Percentiles rank a stretch among this genome's conserved stretches.
These are phyloP conservation scores for Xanthorhoe spadicearia DNA, from an alignment of 2,888 invertebrate genomes.

Conservation along the genomic window DNA sequence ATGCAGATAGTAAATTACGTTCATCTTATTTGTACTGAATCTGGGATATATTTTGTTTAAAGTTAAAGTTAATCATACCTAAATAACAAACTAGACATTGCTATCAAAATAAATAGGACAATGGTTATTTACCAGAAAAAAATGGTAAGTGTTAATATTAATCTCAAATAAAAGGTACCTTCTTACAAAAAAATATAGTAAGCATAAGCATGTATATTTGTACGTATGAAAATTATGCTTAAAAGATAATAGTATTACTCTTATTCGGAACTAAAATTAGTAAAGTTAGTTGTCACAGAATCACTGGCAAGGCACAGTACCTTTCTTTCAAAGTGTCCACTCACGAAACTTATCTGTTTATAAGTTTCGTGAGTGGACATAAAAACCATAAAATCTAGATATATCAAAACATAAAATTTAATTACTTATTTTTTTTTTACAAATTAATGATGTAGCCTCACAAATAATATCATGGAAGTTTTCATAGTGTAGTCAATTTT, in stretches of 20 bases:
- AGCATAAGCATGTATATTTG: slow-evolving; percentile 33
- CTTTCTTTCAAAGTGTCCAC: slow-evolving; percentile 43
- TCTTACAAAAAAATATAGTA: slow-evolving; percentile 13
- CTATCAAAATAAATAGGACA: slow-evolving; percentile 25
- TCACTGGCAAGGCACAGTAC: slow-evolving; percentile 63
- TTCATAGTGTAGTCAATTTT: slow-evolving; percentile 24
- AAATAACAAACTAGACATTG: slow-evolving; percentile 10
- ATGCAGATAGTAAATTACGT: slow-evolving; percentile 5
- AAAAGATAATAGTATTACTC: slow-evolving; percentile 45
- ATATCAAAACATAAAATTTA: slow-evolving; percentile 31
- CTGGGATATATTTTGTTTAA: background rate
- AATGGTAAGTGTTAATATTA: slow-evolving; percentile 16
- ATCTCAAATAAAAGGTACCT: slow-evolving; percentile 9
- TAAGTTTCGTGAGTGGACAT: too few species aligned
- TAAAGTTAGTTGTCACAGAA: slow-evolving; percentile 54
- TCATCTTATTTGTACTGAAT: slow-evolving; percentile 10
- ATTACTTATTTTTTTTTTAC: slow-evolving; percentile 38
- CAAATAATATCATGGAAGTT: slow-evolving; percentile 28
- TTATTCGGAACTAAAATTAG: slow-evolving; percentile 41
- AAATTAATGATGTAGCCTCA: slow-evolving; percentile 49
- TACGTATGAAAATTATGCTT: slow-evolving; percentile 47
- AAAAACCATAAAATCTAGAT: slow-evolving; percentile 33
- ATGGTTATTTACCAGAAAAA: slow-evolving; percentile 23
- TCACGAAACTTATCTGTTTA: slow-evolving; percentile 27
- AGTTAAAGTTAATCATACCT: slow-evolving; percentile 1